A percentile compares a stretch with the other conserved stretches of the same genome.
These are phyloP conservation scores for Sminthurides aquaticus DNA, from an alignment of 2,888 invertebrate species.

Conservation along the genomic window DNA sequence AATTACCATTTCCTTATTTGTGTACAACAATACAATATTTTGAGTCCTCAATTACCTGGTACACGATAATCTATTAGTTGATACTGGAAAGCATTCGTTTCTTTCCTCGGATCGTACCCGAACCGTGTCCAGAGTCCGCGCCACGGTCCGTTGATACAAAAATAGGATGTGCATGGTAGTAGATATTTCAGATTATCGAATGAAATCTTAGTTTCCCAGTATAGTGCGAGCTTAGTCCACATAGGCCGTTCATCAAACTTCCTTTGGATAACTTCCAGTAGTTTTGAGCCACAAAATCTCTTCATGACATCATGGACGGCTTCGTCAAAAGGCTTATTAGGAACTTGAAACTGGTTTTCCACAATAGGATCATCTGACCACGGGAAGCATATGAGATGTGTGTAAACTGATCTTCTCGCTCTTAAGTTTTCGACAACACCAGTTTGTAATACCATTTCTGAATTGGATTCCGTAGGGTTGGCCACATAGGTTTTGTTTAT, in stretches of 20 bases:
- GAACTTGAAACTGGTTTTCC: slow-evolving; percentile 23
- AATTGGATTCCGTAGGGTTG: slow-evolving; percentile 35
- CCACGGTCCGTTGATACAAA: slow-evolving; percentile 87
- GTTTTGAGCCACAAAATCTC: slow-evolving; percentile 27
- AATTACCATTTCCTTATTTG: too few relatives aligned
- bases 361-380: slow-evolving; percentile 12
- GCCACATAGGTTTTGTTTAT: slow-evolving; percentile 10
- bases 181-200: slow-evolving; percentile 63
- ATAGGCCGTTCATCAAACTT: slow-evolving; percentile 78
- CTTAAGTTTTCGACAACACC: slow-evolving; percentile 32
- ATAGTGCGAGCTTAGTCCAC: slow-evolving; percentile 75
- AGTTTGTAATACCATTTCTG: slow-evolving; percentile 43
- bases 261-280: slow-evolving; percentile 27
- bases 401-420: slow-evolving; percentile 36
- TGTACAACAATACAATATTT: too few relatives aligned
- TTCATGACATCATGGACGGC: slow-evolving; percentile 34
- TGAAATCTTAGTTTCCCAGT: slow-evolving; percentile 58
- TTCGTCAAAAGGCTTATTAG: slow-evolving; percentile 26
- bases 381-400: slow-evolving; percentile 24
- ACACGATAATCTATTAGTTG: slow-evolving; percentile 78
- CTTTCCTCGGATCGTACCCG: slow-evolving; percentile 84
- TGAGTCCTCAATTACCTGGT: slow-evolving; percentile 28
- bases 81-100: slow-evolving; percentile 68
- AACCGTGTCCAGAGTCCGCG: slow-evolving; percentile 78
- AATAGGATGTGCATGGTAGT: slow-evolving; percentile 75